Evolutionary conservation across 23 tunicate species (phyloP), one percentile per base, ranked within the genome.

Genomic region (Phallusia fumigata): DNA sequence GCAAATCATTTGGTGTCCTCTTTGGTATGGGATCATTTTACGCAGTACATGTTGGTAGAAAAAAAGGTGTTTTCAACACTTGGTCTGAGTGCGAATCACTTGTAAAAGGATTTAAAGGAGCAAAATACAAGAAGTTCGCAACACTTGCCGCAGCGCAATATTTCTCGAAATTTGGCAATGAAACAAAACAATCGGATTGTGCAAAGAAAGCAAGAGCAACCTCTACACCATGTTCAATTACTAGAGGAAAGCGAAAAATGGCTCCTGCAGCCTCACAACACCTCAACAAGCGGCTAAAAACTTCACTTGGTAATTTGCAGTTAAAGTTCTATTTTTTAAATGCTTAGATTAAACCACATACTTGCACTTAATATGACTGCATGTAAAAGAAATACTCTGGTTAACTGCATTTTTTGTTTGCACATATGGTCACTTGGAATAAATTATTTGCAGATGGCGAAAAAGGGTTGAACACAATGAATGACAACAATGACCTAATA

Each of bases 1-100:
- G 47, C 47, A 3, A 40, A 24, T 16, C 69, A 21, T 58, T 22
- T 58, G 1, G 10, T 40, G 47, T 40, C 5, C 47, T 10, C 8
- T 40, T 58, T 58, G 28, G 26, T 13, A 58, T 58, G 69, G 69
- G 11, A 58, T 58, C 69, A 13, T 84, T 76, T 76, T 93, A 93
- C 72, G 98, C 93, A 33, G 98, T 93, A 3, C 86, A 65, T 15
- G 75, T 73, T 28, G 98, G 98, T 0, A 53, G 84, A 35, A 78
- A 78, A n/a, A 90, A 92, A 31, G 98, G 98, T 22, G 80, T 93
- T 19, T 93, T 88, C 44, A 73, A 83, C 15, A 65, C 87, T 35
- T 93, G 98, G 98, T 36, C 58, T 19, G 92, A 85, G 65, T 88
- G 93, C 64, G 75, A 84, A 51, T 33, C 76, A 33, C 93, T 88